Percentiles rank a stretch among this genome's conserved stretches.
Conservation (phyloP, 1,140 invertebrate species). For the Ceratina calcarata region DNA sequence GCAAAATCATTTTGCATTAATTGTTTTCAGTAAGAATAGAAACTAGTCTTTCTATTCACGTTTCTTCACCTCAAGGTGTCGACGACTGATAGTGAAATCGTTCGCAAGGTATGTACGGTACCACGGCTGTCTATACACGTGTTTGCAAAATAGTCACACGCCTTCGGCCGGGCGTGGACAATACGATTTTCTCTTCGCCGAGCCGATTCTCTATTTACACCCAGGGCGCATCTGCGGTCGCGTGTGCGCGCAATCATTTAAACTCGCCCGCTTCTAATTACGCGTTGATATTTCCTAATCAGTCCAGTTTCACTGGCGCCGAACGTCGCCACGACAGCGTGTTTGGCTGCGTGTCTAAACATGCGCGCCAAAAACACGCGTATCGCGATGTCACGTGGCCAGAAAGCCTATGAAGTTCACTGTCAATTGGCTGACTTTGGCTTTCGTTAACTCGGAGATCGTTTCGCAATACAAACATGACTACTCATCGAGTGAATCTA, state of each 20-base stretch:
- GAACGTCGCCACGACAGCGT: constrained; percentile 26
- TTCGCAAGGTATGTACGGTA: constrained; percentile 31
- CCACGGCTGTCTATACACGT: constrained; percentile 17
- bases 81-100: constrained; percentile 62
- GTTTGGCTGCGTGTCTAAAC: constrained; percentile 20
- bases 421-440: neutral
- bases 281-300: constrained; percentile 74
- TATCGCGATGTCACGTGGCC: constrained; percentile 9
- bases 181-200: constrained; percentile 64
- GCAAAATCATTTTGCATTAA: too few species aligned
- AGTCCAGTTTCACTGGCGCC: constrained; percentile 66
- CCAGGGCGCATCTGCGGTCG: constrained; percentile 55
- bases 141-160: constrained; percentile 37
- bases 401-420: constrained; percentile 1
- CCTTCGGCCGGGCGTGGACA: constrained; percentile 29
- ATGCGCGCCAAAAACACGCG: constrained; percentile 12
- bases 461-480: too few species aligned
- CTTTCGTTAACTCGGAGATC: too few species aligned
- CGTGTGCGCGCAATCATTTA: constrained; percentile 52
- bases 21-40: too few species aligned
- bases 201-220: constrained; percentile 55
- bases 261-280: constrained; percentile 69
- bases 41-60: too few species aligned
- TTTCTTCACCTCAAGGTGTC: neutral
- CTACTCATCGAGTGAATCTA: too few species aligned